Evolutionary conservation across 1,140 invertebrate species (phyloP), one percentile per base, ranked within the genome.

Genomic region (Trichoplusia ni): DNA sequence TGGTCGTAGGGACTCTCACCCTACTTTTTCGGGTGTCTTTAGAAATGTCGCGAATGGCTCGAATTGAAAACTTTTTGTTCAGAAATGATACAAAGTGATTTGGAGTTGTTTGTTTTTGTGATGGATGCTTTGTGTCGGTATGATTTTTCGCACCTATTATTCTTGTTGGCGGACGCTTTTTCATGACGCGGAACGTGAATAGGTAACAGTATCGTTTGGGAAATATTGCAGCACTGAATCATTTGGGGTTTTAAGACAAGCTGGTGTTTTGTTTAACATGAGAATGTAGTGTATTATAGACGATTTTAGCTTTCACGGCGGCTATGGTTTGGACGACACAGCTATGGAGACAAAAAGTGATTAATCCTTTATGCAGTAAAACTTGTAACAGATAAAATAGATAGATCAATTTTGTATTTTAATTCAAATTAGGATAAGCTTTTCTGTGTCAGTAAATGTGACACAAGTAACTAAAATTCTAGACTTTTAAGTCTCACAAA

Each of bases 1-100:
- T 44, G 38, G 13, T 29, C 44, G 11, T 29, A 9, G 23, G 23
- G 11, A 19, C 35, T 11, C n/a, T 18, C 25, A 16, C 53, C 54
- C 37, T 11, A 31, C 18, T 44, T 58, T 54, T 18, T 29, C 37
- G 31, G 13, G 18, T 31, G 19, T 44, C 54, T 58, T 58, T 44
- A 18, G 25, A 49, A 49, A 49, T 29, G 46, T 49, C 14, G 25
- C 44, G 23, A 25, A 25, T 47, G 6, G 42, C 11, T 25, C 14
- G 25, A 53, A 53, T 53, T 54, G 35, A 53, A 63, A 63, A 63
- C 47, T 63, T 53, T 49, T 42, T 44, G 37, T 29, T 42, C 37
- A 31, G 35, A 37, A 58, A 44, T 29, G 37, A 58, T 44, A 58
- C 54, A 58, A 58, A 58, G 25, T 44, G 38, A 58, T 58, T 58